A percentile compares a stretch with the other conserved stretches of the same genome.
phyloP scores from a whole-genome alignment of 2,113 vertebrate genomes.

The Heliornis fulica region DNA sequence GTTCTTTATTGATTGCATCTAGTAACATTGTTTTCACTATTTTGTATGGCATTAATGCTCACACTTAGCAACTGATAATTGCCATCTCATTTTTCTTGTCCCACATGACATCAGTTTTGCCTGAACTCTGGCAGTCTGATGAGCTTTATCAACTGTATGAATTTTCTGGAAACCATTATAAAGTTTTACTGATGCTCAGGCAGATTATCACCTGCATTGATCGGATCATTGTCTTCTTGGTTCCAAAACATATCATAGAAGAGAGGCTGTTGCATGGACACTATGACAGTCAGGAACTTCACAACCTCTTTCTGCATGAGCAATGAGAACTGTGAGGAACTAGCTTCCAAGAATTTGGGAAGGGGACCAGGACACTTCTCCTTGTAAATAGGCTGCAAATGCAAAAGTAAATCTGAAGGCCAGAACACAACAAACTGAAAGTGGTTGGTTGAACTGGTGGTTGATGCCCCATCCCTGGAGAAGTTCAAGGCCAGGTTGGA shows the following conservation, averaged over 20 bases:
- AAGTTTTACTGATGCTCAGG: background rate
- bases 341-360: background rate
- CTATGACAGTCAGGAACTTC: background rate
- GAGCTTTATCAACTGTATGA: background rate
- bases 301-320: background rate
- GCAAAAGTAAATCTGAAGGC: background rate
- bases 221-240: background rate
- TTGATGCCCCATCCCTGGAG: too few relatives aligned
- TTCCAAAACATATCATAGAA: background rate
- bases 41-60: background rate
- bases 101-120: background rate
- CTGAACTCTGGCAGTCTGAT: background rate
- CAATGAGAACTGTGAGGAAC: background rate
- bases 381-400: background rate
- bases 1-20: conserved; percentile 11
- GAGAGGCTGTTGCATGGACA: fast-evolving
- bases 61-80: background rate
- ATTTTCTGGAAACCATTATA: background rate
- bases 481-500: too few relatives aligned
- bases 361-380: background rate
- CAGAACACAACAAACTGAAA: background rate
- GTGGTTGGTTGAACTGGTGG: too few relatives aligned
- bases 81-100: background rate
- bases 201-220: background rate
- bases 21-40: background rate